A percentile compares a stretch with the other conserved stretches of the same genome.
phyloP scores from a whole-genome alignment of 2,888 invertebrate species.

The Branchellion lobata region DNA sequence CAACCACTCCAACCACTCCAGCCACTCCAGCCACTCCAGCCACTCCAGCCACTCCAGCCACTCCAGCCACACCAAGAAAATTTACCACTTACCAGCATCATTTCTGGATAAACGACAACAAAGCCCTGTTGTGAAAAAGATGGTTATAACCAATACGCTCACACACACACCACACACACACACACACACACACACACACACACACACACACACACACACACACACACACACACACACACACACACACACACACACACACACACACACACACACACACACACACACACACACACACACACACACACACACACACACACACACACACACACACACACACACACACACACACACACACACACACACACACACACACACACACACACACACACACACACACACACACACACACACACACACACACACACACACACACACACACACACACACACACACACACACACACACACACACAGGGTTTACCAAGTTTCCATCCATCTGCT shows the following conservation, averaged over 20 bases:
- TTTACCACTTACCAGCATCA: neutral
- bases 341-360: conserved; percentile 46
- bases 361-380: conserved; percentile 46
- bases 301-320: conserved; percentile 30
- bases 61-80: too few species aligned
- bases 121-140: neutral
- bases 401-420: conserved; percentile 43
- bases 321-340: conserved; percentile 42
- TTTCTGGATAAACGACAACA: neutral
- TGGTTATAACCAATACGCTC: neutral
- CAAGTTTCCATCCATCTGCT: neutral
- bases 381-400: conserved; percentile 46
- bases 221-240: conserved; percentile 31
- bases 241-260: neutral
- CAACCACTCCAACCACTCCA: too few species aligned
- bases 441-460: conserved; percentile 85
- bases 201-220: conserved; percentile 29
- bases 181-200: conserved; percentile 7
- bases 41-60: too few species aligned
- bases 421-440: conserved; percentile 57
- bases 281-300: conserved; percentile 15
- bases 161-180: neutral
- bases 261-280: conserved; percentile 2
- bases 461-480: conserved; percentile 82
- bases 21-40: too few species aligned